These are phyloP conservation scores for Lasioglossum villosulum DNA, from an alignment of 2,888 invertebrate species.

Conservation along the genomic window DNA sequence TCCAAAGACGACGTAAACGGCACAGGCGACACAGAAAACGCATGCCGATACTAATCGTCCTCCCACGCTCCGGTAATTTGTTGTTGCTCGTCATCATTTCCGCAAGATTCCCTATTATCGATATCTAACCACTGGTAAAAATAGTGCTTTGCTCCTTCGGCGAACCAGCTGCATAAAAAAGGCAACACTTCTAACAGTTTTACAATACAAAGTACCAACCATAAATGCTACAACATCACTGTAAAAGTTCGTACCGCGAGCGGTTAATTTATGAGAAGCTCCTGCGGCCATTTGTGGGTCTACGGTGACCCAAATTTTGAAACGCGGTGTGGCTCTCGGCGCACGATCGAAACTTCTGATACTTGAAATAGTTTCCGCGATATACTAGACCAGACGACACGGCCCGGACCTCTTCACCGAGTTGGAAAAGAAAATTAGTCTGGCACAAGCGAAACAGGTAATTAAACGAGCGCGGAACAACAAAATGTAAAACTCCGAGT, in stretches of 20 bases:
- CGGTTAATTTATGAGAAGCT: neutral
- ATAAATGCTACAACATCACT: neutral
- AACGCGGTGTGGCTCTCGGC: neutral
- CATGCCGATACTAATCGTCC: neutral
- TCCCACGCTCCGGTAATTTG: conserved; percentile 37
- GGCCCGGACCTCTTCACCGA: neutral
- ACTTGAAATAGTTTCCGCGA: neutral
- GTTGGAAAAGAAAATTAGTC: conserved; percentile 4
- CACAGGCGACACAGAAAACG: neutral
- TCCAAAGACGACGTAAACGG: neutral
- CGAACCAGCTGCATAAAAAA: no score
- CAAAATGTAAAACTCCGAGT: conserved; percentile 7
- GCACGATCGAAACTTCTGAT: conserved; percentile 1
- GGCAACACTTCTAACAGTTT: no score
- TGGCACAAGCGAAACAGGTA: neutral
- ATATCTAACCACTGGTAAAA: neutral
- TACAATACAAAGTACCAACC: no score
- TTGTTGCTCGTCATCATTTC: neutral
- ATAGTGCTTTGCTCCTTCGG: neutral
- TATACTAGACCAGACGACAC: neutral
- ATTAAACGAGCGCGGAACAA: neutral
- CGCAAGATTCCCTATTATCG: neutral
- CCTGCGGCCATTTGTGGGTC: conserved; percentile 23
- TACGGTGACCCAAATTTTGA: neutral
- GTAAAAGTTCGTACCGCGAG: neutral